Base-by-base conservation (phyloP, 2,888 invertebrate species). In the Acanthosoma haemorrhoidale region DNA sequence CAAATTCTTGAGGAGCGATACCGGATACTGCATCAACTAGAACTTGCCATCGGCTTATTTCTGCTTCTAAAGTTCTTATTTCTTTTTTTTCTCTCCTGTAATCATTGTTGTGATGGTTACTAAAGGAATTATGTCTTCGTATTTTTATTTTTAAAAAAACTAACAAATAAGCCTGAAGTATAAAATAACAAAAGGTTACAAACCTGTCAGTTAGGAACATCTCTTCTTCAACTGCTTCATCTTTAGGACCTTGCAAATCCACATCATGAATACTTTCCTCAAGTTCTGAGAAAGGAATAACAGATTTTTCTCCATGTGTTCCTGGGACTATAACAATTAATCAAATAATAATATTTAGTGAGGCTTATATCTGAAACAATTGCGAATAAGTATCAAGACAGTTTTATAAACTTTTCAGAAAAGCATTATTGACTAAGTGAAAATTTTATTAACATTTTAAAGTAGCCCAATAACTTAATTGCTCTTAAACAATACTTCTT, bases 11-110 rank as follows among this genome's bases (percentile, higher is more conserved):
- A 11, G 89, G 88, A 74, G 89, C 90, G 1, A 90, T 88, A 0
- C 91, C 90, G 43, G 90, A 88, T 13, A 96, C 91, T 34, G 91
- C 92, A 80, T 96, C 96, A 16, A 96, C 95, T 73, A 97, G 80
- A 1, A 92, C 91, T 79, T 96, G 95, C 94, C 94, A 96, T 71
- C 94, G 88, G 0, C 89, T 86, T 68, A 96, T 79, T 77, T 96
- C 94, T 77, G 91, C 92, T 80, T 97, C 96, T 70, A 96, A 79
- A 58, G 91, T 84, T 8, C 95, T 86, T 60, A 97, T 94, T 79
- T 96, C 93, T 75, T 87, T 87, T 79, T 93, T 94, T 76, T 89
- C 88, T 75, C 86, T 84, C 63, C 91, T 86, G 68, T 70, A 71
- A 64, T 15, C n/a, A n/a, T n/a, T n/a, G n/a, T n/a, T n/a, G n/a